phyloP scores from a whole-genome alignment of 2,797 vertebrate genomes.

The Masticophis lateralis region DNA sequence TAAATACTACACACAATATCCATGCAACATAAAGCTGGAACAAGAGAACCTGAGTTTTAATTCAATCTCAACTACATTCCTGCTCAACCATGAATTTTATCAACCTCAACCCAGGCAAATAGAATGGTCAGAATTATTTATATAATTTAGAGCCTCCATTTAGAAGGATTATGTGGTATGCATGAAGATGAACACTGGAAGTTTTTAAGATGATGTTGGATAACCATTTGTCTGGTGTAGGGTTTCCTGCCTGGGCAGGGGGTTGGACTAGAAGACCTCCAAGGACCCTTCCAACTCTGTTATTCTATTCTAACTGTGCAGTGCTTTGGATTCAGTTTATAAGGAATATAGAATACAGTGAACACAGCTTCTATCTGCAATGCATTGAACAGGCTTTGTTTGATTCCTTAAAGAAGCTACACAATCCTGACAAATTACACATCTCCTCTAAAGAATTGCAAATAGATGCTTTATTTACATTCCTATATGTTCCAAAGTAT shows the following conservation, averaged over 20 bases:
- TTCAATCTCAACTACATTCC: not conserved
- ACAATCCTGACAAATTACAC: not conserved
- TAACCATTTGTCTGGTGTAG: no score
- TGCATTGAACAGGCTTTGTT: not conserved
- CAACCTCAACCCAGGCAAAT: not conserved
- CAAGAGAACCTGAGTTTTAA: not conserved
- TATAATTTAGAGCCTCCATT: not conserved
- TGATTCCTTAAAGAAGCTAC: not conserved
- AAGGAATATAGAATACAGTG: not conserved
- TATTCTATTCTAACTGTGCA: not conserved
- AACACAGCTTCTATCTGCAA: not conserved
- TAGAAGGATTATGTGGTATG: not conserved
- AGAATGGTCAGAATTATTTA: not conserved
- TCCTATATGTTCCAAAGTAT: not conserved
- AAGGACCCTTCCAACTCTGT: no score
- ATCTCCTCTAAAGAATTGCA: not conserved
- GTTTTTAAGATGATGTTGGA: no score
- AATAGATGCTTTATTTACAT: not conserved
- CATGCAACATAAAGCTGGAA: not conserved
- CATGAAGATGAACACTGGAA: not conserved
- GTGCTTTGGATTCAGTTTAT: not conserved
- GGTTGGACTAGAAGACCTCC: no score
- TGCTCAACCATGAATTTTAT: not conserved
- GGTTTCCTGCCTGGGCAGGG: no score
- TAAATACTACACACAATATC: not conserved